These are phyloP conservation scores for Nyleta sp. DNA, from an alignment of 2,888 invertebrate species.

Conservation along the genomic window DNA sequence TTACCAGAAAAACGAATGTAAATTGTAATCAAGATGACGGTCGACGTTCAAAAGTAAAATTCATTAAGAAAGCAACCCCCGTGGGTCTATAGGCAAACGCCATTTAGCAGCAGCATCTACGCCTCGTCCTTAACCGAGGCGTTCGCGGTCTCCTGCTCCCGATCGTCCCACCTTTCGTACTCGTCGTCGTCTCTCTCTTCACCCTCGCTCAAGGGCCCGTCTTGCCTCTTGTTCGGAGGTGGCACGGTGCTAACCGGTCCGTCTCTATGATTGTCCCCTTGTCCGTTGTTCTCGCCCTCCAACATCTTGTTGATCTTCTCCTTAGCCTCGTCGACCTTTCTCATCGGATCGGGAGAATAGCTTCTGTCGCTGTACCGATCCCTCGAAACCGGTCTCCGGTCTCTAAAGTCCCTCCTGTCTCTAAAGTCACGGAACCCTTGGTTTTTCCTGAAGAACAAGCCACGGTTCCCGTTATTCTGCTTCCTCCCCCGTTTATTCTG, in stretches of 20 bases:
- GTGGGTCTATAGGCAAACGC: too few relatives aligned
- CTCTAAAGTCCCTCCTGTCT: constrained; percentile 86
- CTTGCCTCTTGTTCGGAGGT: constrained; percentile 82
- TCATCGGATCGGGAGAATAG: constrained; percentile 83
- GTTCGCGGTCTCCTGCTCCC: constrained; percentile 72
- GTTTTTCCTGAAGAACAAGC: constrained; percentile 80
- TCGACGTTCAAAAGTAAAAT: too few relatives aligned
- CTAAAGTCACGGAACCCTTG: constrained; percentile 87
- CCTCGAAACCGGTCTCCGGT: constrained; percentile 84
- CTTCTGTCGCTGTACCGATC: constrained; percentile 83
- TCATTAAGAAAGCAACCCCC: too few relatives aligned
- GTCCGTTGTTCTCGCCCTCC: constrained; percentile 74
- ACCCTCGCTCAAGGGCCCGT: constrained; percentile 85
- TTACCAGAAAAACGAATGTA: too few relatives aligned
- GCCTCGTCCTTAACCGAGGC: constrained; percentile 75
- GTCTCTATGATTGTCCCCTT: constrained; percentile 72
- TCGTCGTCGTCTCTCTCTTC: constrained; percentile 84
- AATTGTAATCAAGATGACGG: neutral
- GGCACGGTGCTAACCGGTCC: constrained; percentile 36
- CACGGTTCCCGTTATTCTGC: constrained; percentile 73
- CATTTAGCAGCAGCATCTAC: constrained; percentile 3
- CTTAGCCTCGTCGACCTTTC: constrained; percentile 84
- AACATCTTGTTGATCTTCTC: constrained; percentile 85
- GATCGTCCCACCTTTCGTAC: constrained; percentile 78
- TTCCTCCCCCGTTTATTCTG: constrained; percentile 69